Evolutionary conservation across 2,113 vertebrate species (phyloP).

Genomic region (Silurus glanis): DNA sequence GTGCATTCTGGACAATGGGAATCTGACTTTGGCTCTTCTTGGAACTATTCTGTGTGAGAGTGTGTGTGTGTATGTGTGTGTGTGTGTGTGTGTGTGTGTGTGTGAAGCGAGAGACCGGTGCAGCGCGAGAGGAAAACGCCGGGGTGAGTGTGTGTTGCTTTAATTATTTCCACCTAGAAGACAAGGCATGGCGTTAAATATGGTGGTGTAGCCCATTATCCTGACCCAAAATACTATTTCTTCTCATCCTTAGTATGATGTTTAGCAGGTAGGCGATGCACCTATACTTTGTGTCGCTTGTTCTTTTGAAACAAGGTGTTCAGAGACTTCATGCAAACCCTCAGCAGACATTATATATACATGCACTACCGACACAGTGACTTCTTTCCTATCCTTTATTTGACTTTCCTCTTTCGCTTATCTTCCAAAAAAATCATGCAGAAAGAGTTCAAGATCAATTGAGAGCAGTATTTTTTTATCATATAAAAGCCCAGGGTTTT

Average conservation of each 20-base stretch:
- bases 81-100: background rate
- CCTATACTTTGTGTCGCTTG: background rate
- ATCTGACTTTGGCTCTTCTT: slow-evolving; percentile 40
- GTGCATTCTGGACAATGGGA: slow-evolving; percentile 43
- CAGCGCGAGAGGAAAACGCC: slow-evolving; percentile 45
- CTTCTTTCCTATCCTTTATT: background rate
- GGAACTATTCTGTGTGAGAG: background rate
- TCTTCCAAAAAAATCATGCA: no score
- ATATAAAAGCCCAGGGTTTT: background rate
- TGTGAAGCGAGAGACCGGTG: slow-evolving; percentile 37
- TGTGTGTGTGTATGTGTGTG: background rate
- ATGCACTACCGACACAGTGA: background rate
- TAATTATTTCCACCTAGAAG: background rate
- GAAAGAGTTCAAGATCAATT: background rate
- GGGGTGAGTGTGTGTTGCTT: slow-evolving; percentile 6
- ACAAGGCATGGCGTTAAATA: background rate
- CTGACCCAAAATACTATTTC: background rate
- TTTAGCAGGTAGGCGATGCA: background rate
- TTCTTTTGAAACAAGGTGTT: background rate
- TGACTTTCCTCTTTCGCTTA: background rate
- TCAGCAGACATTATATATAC: background rate
- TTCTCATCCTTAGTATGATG: background rate
- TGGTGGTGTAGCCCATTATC: background rate
- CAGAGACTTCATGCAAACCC: background rate
- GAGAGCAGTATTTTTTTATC: background rate